A percentile compares a stretch with the other conserved stretches of the same genome.
Conservation (phyloP, 2,888 invertebrate species). For the Conistra vaccinii region DNA sequence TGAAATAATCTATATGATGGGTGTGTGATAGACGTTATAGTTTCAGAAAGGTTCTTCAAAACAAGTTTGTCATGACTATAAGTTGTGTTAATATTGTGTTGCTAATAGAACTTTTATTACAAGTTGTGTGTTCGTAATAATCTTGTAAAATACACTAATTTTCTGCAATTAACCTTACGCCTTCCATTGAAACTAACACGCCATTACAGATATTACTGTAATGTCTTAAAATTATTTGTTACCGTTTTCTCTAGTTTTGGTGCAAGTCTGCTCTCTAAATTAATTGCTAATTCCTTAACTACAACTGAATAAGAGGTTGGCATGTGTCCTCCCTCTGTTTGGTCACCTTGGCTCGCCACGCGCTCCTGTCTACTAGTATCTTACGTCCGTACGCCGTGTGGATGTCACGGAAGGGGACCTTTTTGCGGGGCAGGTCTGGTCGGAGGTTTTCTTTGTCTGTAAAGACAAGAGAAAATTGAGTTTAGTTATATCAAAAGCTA, state of each 20-base stretch:
- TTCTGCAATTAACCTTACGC: background rate
- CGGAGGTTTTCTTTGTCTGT: constrained; percentile 84
- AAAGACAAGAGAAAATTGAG: constrained; percentile 37
- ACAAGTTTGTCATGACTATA: too few species aligned
- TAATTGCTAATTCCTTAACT: constrained; percentile 19
- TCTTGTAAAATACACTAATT: background rate
- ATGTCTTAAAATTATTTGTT: constrained; percentile 3
- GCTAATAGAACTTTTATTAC: too few species aligned
- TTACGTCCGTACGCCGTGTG: constrained; percentile 93
- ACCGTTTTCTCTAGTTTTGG: background rate
- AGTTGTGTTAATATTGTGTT: too few species aligned
- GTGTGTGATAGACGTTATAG: too few species aligned
- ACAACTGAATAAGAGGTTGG: constrained; percentile 82
- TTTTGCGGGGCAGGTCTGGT: constrained; percentile 87
- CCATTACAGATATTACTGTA: background rate
- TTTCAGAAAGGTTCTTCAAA: background rate
- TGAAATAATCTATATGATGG: background rate
- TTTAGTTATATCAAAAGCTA: background rate
- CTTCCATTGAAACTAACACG: background rate
- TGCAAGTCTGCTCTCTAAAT: constrained; percentile 4
- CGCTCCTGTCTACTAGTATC: constrained; percentile 92
- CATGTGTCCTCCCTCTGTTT: constrained; percentile 72
- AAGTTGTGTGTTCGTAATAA: background rate
- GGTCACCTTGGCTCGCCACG: constrained; percentile 91
- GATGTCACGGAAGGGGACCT: constrained; percentile 93